Evolutionary conservation across 2,888 invertebrate species (phyloP).

Genomic region (Empis livida): DNA sequence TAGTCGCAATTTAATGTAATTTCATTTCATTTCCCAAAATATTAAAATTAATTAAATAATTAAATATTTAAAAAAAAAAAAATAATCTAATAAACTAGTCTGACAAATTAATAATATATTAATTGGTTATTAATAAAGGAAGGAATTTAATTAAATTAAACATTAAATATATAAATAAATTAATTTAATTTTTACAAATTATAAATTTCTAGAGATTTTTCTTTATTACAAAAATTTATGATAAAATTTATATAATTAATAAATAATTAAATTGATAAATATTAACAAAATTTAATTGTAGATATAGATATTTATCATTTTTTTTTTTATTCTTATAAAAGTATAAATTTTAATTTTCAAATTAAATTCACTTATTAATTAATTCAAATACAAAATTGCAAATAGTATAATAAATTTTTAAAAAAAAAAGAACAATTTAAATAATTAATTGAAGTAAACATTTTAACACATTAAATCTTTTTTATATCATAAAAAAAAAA

Average conservation of each 20-base stretch:
- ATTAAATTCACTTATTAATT: not conserved
- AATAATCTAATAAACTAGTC: not conserved
- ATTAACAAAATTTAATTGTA: too few relatives aligned
- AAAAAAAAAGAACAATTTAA: too few relatives aligned
- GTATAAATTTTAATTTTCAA: not conserved
- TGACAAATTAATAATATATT: constrained; percentile 1
- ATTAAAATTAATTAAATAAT: not conserved
- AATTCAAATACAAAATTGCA: too few relatives aligned
- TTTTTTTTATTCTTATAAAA: not conserved
- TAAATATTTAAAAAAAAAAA: not conserved
- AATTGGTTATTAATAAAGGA: constrained; percentile 20
- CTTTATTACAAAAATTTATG: not conserved
- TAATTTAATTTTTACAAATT: too few relatives aligned
- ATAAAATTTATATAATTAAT: too few relatives aligned
- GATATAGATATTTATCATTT: too few relatives aligned
- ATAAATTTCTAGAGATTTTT: too few relatives aligned
- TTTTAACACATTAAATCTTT: too few relatives aligned
- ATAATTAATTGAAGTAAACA: too few relatives aligned
- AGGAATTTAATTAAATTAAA: constrained; percentile 8
- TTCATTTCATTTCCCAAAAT: not conserved
- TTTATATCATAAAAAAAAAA: too few relatives aligned
- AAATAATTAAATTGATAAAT: too few relatives aligned
- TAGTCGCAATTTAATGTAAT: not conserved
- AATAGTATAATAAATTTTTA: too few relatives aligned
- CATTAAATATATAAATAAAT: not conserved